Evolutionary conservation across 1,140 invertebrate species (phyloP), one percentile per base, ranked within the genome.

Genomic region (Eumaeus atala): DNA sequence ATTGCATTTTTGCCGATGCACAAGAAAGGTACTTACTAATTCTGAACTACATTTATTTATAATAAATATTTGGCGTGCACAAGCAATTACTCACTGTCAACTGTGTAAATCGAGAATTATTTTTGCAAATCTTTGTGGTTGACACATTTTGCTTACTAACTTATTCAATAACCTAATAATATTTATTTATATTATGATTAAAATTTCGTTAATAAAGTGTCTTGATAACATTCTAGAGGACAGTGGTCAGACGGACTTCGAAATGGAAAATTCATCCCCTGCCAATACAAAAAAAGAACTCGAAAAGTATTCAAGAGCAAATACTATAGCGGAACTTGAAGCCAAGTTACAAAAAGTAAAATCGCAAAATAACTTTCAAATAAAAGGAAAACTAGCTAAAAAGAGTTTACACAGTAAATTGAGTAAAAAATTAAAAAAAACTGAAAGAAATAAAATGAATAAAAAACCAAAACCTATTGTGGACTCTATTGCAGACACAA

Each of bases 371-470:
- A 84, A 78, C 18, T 83, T 76, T 50, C 81, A 75, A 53, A 63
- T 86, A 28, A 86, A 86, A 67, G 82, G 59, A 53, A 86, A 86
- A 72, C 56, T 84, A 40, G 72, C 70, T 0, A 86, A 84, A 48
- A 86, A 86, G 58, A 86, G 83, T 67, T 64, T 86, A 38, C 77
- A 44, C 17, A 86, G 80, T 61, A 86, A 86, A 66, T 50, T 86
- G 21, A 84, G 73, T 47, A 86, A 86, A 44, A 84, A 84, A 64
- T 70, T 81, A 11, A 84, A 84, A 49, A 84, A 84, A 56, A 71
- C 60, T 52, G 78, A 85, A 35, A 72, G 78, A 55, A 58, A 62
- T 10, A 69, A 61, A 40, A 51, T 64, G 12, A 80, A 80, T 50
- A 80, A 77, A 62, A 72, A 74, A 63, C 56, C 67, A 0, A 78